These are phyloP conservation scores for Melieria picta DNA, from an alignment of 2,888 invertebrate genomes.

Conservation along the genomic window DNA sequence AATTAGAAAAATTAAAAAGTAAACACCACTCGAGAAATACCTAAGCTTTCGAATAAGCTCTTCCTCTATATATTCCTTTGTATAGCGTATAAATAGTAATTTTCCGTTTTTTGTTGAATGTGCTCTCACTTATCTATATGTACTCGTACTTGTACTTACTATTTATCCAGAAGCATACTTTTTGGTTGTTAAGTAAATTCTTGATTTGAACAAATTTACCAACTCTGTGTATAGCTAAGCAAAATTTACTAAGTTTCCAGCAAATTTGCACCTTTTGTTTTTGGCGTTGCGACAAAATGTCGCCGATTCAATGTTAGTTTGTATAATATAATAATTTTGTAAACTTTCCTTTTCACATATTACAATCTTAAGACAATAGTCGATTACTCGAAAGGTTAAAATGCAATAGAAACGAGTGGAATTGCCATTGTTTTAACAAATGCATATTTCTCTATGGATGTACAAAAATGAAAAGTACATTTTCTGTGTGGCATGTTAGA, in stretches of 20 bases:
- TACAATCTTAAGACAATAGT: no score
- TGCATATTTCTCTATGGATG: no score
- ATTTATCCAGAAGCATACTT: slow-evolving; percentile 6
- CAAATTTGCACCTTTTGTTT: no score
- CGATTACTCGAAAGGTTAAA: no score
- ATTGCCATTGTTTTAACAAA: no score
- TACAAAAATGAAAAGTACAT: not conserved
- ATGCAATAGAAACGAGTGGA: no score
- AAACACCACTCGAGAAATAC: slow-evolving; percentile 20
- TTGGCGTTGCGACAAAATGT: no score
- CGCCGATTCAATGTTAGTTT: no score
- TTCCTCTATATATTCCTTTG: not conserved
- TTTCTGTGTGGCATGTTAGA: slow-evolving; percentile 21
- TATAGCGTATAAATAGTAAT: slow-evolving; percentile 15
- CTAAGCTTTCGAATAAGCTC: not conserved
- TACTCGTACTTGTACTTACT: slow-evolving; percentile 4
- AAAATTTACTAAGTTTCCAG: no score
- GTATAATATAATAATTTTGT: no score
- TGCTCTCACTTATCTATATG: slow-evolving; percentile 14
- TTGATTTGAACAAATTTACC: not conserved
- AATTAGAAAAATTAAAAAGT: not conserved
- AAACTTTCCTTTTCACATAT: no score
- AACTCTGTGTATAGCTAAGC: not conserved
- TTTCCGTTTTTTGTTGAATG: not conserved
- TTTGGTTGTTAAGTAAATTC: slow-evolving; percentile 20